phyloP scores from a whole-genome alignment of 2,113 vertebrate species.

The Bos javanicus region DNA sequence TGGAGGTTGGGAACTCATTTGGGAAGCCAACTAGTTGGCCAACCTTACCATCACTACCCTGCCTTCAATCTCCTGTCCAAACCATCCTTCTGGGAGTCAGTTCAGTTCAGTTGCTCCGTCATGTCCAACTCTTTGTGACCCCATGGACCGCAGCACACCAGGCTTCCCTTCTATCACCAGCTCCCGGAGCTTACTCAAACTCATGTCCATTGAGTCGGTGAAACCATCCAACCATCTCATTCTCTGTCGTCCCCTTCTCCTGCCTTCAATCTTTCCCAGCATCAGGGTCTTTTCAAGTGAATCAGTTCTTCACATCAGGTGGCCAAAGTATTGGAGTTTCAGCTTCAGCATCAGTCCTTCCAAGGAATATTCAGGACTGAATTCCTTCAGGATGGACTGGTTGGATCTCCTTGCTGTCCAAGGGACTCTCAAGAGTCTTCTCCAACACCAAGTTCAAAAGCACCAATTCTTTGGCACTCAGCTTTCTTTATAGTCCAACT shows the following conservation, averaged over 20 bases:
- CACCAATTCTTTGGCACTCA: neutral
- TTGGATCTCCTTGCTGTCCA: neutral
- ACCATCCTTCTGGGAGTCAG: neutral
- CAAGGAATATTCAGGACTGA: neutral
- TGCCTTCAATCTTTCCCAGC: neutral
- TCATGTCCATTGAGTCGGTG: accelerated
- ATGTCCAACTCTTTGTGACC: accelerated
- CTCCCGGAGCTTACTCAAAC: neutral
- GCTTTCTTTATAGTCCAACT: neutral
- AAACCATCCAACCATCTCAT: neutral
- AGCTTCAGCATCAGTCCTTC: neutral
- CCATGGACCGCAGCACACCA: accelerated
- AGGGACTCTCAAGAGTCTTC: neutral
- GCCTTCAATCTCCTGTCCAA: neutral
- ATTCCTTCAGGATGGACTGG: neutral
- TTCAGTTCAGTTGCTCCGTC: neutral
- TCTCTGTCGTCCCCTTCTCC: neutral
- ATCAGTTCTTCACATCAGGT: neutral
- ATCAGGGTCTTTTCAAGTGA: neutral
- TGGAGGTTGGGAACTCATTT: neutral
- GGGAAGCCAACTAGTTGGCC: neutral
- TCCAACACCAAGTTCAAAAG: neutral
- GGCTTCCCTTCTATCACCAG: neutral
- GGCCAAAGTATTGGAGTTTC: neutral
- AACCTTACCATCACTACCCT: neutral